Base-by-base conservation (phyloP, 1,140 invertebrate species). In the Pinna nobilis region DNA sequence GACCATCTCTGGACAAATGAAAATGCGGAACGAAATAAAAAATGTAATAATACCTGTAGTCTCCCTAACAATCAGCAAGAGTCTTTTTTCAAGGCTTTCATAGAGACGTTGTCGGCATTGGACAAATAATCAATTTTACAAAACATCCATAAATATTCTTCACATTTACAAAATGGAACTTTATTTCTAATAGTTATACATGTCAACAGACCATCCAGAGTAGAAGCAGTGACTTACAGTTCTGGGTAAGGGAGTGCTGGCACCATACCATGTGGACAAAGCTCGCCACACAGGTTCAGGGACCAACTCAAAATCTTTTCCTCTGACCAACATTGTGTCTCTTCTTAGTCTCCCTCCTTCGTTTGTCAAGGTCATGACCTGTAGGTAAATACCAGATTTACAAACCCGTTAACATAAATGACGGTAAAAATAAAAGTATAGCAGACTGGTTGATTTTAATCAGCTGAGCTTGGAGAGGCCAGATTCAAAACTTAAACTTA, bases 251-350 rank as follows among this genome's bases (percentile, higher is more conserved):
- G 94, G 92, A 68, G 94, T 91, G n/a, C 92, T 91, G 47, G 93
- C 94, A 35, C 94, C 94, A 90, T 96, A 96, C 95, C 95, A 96
- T 53, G 93, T 91, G 66, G 93, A 92, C 49, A 96, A 88, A 18
- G 95, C 95, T 81, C 94, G 93, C 95, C 95, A 97, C 68, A 96
- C 89, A 30, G 93, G 92, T 84, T 95, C 94, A 23, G 95, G 94
- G 35, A 97, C 91, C 44, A 96, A 88, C 88, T 95, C 94, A 90
- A 95, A 96, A 90, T 96, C 95, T 78, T 93, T 91, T 64, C 92
- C 92, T 86, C 94, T 92, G 11, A 92, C 91, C 51, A 96, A 88
- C 75, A 83, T 76, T 20, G 91, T 90, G 86, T 94, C 94, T 64
- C 92, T 90, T 70, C 93, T 93, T 60, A 97, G 89, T 80, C 93